Base-by-base conservation (phyloP, 1,140 invertebrate species). In the Schlechtendalia chinensis region DNA sequence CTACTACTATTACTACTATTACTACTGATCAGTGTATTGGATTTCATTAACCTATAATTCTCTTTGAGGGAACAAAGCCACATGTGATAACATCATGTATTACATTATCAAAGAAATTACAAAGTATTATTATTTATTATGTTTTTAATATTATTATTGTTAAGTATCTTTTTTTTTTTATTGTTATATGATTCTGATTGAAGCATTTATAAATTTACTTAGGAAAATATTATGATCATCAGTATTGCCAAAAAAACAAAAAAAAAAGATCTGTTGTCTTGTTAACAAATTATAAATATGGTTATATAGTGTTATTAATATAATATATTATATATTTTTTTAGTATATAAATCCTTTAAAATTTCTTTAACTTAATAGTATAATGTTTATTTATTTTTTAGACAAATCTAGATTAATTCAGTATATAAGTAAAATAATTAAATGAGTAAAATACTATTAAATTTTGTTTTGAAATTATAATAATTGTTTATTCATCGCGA, bases 41-140 rank as follows among this genome's bases (percentile, higher is more conserved):
- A 61, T 59, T 59, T 59, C 16, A 61, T 11, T 69, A 69, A 50
- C 54, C 22, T 61, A 59, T 45, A 32, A 79, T 47, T 79, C 39
- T 63, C 75, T 39, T 61, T 27, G 22, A 58, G 58, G 24, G 59
- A 79, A 79, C 45, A 79, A 79, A 72, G 45, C 67, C 17, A 14
- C 11, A 50, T 79, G 56, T 79, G 74, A 79, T 79, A 79, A 61
- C 16, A 27, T 47, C 58, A 63, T 79, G 14, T 79, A n/a, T 16
- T 61, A 59, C 6, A 61, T 61, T 32, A 61, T 79, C 39, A 27
- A 63, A 63, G 75, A 27, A 79, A 79, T 61, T 61, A 45, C 74
- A 45, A 79, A 79, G 75, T 79, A 79, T 79, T 79, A 79, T 79
- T 79, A 61, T 79, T 59, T 77, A 61, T 79, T 79, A 79, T 61